Conservation (phyloP, 2,113 vertebrate genomes). For the Brachirus orientalis region DNA sequence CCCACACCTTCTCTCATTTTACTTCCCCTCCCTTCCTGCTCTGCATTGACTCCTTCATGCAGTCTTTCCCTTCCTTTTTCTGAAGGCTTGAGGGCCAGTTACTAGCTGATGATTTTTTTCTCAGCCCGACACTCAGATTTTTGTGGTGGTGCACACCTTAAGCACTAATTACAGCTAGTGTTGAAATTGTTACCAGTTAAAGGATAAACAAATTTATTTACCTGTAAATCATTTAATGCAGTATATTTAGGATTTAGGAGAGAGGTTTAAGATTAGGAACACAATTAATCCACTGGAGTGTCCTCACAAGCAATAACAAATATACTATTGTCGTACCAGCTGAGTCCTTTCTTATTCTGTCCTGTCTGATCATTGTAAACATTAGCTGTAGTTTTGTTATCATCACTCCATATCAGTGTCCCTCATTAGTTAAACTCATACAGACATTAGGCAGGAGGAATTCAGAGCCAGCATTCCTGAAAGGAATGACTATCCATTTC, state of each 20-base stretch:
- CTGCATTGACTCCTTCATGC: constrained; percentile 7
- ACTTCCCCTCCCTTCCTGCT: background rate
- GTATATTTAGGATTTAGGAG: background rate
- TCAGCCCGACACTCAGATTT: constrained; percentile 34
- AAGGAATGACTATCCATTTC: constrained; percentile 42
- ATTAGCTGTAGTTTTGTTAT: constrained; percentile 42
- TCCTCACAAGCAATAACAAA: background rate
- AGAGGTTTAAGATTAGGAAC: background rate
- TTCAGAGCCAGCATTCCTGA: constrained; percentile 52
- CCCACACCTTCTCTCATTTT: constrained; percentile 12
- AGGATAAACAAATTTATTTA: constrained; percentile 21
- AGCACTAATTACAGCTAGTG: constrained; percentile 37
- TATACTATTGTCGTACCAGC: background rate
- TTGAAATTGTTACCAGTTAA: constrained; percentile 38
- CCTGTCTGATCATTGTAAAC: constrained; percentile 36
- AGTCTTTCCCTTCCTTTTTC: background rate
- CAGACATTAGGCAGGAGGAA: constrained; percentile 58
- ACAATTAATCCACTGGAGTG: background rate
- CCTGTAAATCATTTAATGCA: background rate
- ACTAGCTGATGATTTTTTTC: constrained; percentile 14
- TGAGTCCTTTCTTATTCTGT: constrained; percentile 1
- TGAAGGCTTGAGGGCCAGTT: constrained; percentile 17
- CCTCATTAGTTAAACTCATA: constrained; percentile 60
- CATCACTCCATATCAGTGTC: constrained; percentile 49
- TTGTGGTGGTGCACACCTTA: constrained; percentile 28